Evolutionary conservation across 2,888 invertebrate species (phyloP), one percentile per base, ranked within the genome.

Genomic region (Euplagia quadripunctaria): DNA sequence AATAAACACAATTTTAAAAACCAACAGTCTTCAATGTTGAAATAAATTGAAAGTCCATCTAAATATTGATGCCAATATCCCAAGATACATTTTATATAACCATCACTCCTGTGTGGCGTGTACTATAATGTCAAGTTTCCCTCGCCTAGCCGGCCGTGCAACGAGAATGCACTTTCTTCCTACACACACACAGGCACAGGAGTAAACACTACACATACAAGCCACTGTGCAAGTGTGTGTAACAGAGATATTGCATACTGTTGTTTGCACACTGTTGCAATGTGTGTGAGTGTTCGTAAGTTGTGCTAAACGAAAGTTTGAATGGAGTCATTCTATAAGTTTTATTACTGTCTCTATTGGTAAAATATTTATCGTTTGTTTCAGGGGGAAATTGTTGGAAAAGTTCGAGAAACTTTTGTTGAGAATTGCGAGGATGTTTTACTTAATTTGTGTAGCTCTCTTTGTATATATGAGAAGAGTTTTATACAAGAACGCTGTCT

Each of bases 131-230:
- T 90, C 90, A 92, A 91, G 95, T 95, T 95, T 95, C 94, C 93
- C 94, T 90, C 89, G 93, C 86, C 89, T 91, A 91, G 89, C 88
- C 91, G 89, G 85, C 89, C 91, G 92, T 91, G 92, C 89, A 90
- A 85, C 83, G 89, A 94, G 94, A 94, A 94, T 96, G 95, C 95
- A 94, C 96, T 96, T 96, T 96, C 95, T 95, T 95, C 94, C 94
- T 91, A 84, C 58, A 82, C 87, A 81, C 78, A 82, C 83, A 82
- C 74, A 76, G 43, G 20, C 79, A 78, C 84, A 84, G 31, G 64
- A 79, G 78, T 82, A 72, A 75, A 79, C 79, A 14, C 9, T 9
- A 78, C 73, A 73, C 66, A 14, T 31, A 52, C 66, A 43, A 7
- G 43, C 5, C 8, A 46, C 16, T 46, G 61, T 14, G 73, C 14